Conservation (phyloP, 2,888 invertebrate genomes). For the Epsilonema sp. region DNA sequence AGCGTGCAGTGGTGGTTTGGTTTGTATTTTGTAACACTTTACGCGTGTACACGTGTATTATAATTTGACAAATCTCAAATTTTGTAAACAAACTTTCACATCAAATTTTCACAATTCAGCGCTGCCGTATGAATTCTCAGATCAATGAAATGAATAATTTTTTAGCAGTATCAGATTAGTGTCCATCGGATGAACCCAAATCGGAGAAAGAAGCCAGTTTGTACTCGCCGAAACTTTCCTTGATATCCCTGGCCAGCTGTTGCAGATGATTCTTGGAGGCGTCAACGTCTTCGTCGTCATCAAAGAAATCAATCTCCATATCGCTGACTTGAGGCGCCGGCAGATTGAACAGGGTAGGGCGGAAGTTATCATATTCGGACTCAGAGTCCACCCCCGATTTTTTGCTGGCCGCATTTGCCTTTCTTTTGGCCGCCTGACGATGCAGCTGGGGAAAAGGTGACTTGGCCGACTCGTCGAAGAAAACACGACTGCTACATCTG, state of each 20-base stretch:
- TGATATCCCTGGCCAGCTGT: conserved; percentile 6
- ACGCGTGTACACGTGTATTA: too few relatives aligned
- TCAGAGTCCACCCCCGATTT: conserved; percentile 40
- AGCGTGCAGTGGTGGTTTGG: too few relatives aligned
- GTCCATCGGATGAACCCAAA: too few relatives aligned
- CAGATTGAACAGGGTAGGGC: conserved; percentile 30
- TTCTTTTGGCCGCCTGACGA: not conserved
- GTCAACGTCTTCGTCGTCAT: conserved; percentile 8
- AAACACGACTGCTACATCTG: conserved; percentile 58
- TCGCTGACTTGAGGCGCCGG: conserved; percentile 25
- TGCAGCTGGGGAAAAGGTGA: not conserved
- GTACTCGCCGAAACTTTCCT: conserved; percentile 7
- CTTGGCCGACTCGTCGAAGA: conserved; percentile 44
- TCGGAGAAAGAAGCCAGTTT: not conserved
- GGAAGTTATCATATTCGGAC: conserved; percentile 48
- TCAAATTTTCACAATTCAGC: too few relatives aligned
- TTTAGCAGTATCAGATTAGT: too few relatives aligned
- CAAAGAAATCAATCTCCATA: conserved; percentile 30
- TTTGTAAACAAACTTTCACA: too few relatives aligned
- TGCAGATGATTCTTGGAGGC: not conserved
- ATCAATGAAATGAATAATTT: too few relatives aligned
- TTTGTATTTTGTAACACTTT: too few relatives aligned
- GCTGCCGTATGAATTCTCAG: too few relatives aligned
- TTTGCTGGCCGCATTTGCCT: not conserved
- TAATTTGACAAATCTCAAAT: too few relatives aligned